A percentile compares a stretch with the other conserved stretches of the same genome.
phyloP scores from a whole-genome alignment of 2,113 vertebrate species.

The Percina caprodes region DNA sequence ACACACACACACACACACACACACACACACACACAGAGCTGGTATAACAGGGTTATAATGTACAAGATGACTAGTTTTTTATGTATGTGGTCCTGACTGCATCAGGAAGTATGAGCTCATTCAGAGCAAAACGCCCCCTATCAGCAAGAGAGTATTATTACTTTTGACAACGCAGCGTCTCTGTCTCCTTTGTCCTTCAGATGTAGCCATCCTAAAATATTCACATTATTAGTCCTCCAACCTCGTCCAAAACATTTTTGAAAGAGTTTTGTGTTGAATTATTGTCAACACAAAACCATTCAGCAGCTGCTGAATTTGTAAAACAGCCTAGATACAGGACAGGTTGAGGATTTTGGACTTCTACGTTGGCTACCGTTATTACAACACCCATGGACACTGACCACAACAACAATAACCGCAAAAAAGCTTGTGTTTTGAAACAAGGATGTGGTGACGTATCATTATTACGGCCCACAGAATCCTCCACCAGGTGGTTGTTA shows the following conservation, averaged over 20 bases:
- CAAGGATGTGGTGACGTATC: conserved; percentile 31
- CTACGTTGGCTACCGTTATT: conserved; percentile 44
- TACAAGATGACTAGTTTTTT: conserved; percentile 72
- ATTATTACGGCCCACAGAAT: neutral
- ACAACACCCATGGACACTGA: conserved; percentile 33
- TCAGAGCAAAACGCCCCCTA: conserved; percentile 58
- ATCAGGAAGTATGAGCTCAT: conserved; percentile 63
- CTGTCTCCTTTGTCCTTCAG: conserved; percentile 59
- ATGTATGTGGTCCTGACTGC: conserved; percentile 59
- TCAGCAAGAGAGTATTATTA: conserved; percentile 65
- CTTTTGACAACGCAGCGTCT: conserved; percentile 45
- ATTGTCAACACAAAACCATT: too few relatives aligned
- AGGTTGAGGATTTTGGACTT: conserved; percentile 34
- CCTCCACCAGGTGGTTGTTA: conserved; percentile 46
- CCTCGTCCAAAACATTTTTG: neutral
- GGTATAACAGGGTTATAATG: conserved; percentile 80
- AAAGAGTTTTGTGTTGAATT: neutral
- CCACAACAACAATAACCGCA: conserved; percentile 52
- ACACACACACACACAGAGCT: conserved; percentile 65
- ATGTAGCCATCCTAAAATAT: conserved; percentile 60
- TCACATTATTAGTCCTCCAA: conserved; percentile 10
- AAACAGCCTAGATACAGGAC: neutral
- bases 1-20: conserved; percentile 34
- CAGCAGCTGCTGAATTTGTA: neutral
- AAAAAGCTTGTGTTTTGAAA: conserved; percentile 37